phyloP scores from a whole-genome alignment of 2,797 vertebrate genomes.

The Hypotaenidia okinawae region DNA sequence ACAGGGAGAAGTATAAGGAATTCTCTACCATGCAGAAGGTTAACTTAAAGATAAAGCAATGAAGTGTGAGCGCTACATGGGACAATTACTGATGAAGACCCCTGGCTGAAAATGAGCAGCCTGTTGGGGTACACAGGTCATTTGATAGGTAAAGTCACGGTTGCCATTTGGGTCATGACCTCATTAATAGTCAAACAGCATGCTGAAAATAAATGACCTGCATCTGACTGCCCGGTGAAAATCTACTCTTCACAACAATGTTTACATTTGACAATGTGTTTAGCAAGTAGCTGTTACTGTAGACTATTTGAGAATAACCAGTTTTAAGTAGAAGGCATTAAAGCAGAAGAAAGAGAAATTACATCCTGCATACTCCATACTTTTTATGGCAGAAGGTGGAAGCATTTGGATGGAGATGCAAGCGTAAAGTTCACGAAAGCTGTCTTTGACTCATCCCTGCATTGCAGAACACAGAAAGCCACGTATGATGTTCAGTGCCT shows the following conservation, averaged over 20 bases:
- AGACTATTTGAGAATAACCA: neutral
- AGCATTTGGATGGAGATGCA: neutral
- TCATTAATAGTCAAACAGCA: conserved; percentile 67
- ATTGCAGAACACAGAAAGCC: neutral
- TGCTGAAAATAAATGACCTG: conserved; percentile 66
- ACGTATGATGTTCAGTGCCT: fast-evolving
- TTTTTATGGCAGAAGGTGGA: neutral
- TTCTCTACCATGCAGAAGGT: conserved; percentile 43
- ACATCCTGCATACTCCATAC: neutral
- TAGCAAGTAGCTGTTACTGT: neutral
- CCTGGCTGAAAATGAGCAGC: conserved; percentile 34
- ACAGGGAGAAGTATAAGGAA: conserved; percentile 23
- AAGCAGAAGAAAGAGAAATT: neutral
- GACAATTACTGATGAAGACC: conserved; percentile 22
- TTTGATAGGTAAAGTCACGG: conserved; percentile 46
- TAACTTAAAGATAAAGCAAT: conserved; percentile 53
- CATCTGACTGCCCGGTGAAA: conserved; percentile 49
- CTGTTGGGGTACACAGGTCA: neutral
- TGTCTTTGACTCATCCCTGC: neutral
- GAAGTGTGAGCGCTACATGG: neutral
- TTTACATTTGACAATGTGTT: conserved; percentile 14
- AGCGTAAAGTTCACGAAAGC: neutral
- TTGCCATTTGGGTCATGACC: conserved; percentile 23
- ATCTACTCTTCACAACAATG: neutral
- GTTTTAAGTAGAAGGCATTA: neutral